Percentiles rank a stretch among this genome's conserved stretches.
phyloP scores from a whole-genome alignment of 2,113 vertebrate species.

The Limanda limanda region DNA sequence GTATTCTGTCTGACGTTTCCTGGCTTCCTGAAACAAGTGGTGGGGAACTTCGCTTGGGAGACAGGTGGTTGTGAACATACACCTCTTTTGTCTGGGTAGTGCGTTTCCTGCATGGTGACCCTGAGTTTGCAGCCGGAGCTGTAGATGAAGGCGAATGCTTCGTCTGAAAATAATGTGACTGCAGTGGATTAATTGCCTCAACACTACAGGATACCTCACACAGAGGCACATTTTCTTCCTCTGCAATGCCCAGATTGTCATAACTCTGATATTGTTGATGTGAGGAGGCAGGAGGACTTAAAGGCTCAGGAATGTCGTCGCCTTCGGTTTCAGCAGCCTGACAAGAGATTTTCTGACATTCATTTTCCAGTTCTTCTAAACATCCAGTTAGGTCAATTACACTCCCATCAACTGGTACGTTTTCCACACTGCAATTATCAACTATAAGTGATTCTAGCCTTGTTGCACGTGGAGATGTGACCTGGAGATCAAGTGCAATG shows the following conservation, averaged over 20 bases:
- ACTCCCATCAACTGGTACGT: constrained; percentile 7
- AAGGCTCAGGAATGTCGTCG: neutral
- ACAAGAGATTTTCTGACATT: constrained; percentile 30
- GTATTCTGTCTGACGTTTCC: constrained; percentile 23
- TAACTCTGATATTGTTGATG: neutral
- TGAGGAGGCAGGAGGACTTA: neutral
- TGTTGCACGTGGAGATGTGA: neutral
- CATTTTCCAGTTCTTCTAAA: constrained; percentile 56
- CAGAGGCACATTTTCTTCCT: neutral
- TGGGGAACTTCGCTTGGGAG: constrained; percentile 5
- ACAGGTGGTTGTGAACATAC: constrained; percentile 7
- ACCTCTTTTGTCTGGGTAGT: neutral
- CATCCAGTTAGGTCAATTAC: constrained; percentile 52
- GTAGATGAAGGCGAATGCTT: constrained; percentile 14
- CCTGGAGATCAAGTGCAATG: constrained; percentile 1
- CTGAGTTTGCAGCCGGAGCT: neutral
- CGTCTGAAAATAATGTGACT: neutral
- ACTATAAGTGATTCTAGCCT: neutral
- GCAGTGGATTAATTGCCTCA: constrained; percentile 17
- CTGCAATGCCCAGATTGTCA: neutral
- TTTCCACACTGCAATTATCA: neutral
- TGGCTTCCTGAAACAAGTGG: constrained; percentile 15
- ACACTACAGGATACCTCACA: neutral
- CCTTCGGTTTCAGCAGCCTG: constrained; percentile 9
- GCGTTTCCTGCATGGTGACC: neutral